Conservation (phyloP, 1,140 invertebrate genomes). For the Brachionus rubens region DNA sequence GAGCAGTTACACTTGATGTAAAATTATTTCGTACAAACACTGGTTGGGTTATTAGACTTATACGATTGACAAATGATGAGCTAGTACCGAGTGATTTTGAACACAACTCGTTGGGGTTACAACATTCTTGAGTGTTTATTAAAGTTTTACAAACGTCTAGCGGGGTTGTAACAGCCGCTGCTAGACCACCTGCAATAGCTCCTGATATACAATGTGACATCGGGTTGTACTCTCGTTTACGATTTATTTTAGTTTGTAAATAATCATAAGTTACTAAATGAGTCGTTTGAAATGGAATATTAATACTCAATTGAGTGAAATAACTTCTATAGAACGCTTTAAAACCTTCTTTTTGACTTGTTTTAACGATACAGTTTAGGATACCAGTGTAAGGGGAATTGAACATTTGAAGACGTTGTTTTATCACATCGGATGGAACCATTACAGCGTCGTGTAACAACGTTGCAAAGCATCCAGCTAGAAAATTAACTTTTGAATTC, state of each 20-base stretch:
- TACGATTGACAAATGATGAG: no score
- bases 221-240: constrained; percentile 80
- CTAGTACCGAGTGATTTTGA: no score
- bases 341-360: constrained; percentile 80
- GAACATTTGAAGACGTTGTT: constrained; percentile 96
- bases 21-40: neutral
- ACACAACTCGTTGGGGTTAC: constrained; percentile 55
- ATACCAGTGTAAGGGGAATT: constrained; percentile 86
- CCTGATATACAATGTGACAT: constrained; percentile 80
- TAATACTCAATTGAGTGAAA: constrained; percentile 92
- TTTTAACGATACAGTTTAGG: constrained; percentile 72
- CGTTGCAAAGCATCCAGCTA: constrained; percentile 71
- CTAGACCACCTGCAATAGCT: constrained; percentile 82
- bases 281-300: constrained; percentile 91
- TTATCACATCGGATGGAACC: constrained; percentile 98
- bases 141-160: constrained; percentile 97
- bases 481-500: constrained; percentile 70
- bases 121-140: constrained; percentile 83
- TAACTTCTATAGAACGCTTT: constrained; percentile 93
- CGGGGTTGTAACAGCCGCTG: constrained; percentile 92
- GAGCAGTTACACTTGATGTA: constrained; percentile 20
- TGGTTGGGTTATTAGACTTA: neutral
- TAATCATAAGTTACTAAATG: constrained; percentile 94
- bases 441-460: constrained; percentile 94
- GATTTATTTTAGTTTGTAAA: constrained; percentile 76